phyloP scores from a whole-genome alignment of 2,888 invertebrate genomes.

The Euspilapteryx auroguttella region DNA sequence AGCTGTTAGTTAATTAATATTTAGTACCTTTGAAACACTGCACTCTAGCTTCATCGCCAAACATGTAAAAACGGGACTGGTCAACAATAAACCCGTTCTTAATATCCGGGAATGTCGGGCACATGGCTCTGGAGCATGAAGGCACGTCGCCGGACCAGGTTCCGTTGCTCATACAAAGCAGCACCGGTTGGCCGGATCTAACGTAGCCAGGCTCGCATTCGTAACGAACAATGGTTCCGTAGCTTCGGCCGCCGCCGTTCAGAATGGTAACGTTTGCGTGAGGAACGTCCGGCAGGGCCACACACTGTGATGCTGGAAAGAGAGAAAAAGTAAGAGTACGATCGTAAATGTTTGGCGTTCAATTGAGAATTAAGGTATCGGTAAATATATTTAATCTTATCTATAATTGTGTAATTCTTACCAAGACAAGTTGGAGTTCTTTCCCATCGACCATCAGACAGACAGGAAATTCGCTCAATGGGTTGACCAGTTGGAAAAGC shows the following conservation, averaged over 20 bases:
- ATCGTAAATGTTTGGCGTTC: too few relatives aligned
- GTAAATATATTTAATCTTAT: too few relatives aligned
- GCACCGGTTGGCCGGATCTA: constrained; percentile 84
- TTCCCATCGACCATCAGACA: constrained; percentile 91
- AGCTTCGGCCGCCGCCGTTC: constrained; percentile 89
- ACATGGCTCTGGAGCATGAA: constrained; percentile 76
- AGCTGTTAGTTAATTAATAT: too few relatives aligned
- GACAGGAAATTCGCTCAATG: constrained; percentile 86
- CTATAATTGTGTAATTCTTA: too few relatives aligned
- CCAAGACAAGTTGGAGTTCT: constrained; percentile 88
- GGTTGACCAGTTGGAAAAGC: constrained; percentile 87
- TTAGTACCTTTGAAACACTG: constrained; percentile 86
- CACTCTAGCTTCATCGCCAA: constrained; percentile 87
- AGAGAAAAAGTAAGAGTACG: constrained; percentile 5
- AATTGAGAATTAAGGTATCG: too few relatives aligned
- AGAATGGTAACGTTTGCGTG: constrained; percentile 85
- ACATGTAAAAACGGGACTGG: constrained; percentile 73
- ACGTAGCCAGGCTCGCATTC: constrained; percentile 92
- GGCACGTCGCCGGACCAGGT: constrained; percentile 94
- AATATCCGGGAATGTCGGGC: constrained; percentile 76
- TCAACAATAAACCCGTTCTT: constrained; percentile 88
- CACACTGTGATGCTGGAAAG: constrained; percentile 84
- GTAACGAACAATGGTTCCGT: constrained; percentile 90
- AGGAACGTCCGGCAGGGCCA: constrained; percentile 81
- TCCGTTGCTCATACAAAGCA: constrained; percentile 93